Conservation (phyloP, 2,888 invertebrate genomes). For the Zaprionus bogoriensis region DNA sequence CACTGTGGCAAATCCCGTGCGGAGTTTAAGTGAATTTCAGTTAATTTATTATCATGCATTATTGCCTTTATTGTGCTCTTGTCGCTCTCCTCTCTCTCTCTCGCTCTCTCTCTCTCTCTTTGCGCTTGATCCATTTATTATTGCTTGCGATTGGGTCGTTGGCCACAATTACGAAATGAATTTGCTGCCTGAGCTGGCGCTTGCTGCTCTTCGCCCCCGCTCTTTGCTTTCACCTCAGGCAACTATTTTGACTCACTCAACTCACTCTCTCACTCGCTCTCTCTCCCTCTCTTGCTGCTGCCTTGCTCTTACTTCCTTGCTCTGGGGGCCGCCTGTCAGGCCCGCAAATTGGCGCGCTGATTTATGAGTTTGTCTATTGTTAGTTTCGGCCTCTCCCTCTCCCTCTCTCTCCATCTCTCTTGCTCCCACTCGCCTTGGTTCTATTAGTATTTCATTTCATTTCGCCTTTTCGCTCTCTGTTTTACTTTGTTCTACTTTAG, state of each 20-base stretch:
- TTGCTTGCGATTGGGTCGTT: constrained; percentile 72
- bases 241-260: not conserved
- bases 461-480: constrained; percentile 48
- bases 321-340: constrained; percentile 60
- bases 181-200: constrained; percentile 60
- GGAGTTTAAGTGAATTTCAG: constrained; percentile 80
- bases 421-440: constrained; percentile 56
- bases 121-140: constrained; percentile 52
- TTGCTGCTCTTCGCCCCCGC: not conserved
- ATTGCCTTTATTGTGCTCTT: constrained; percentile 65
- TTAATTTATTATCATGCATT: constrained; percentile 82
- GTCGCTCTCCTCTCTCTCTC: constrained; percentile 15
- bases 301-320: not conserved
- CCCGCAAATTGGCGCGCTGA: constrained; percentile 74
- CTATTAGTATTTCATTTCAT: constrained; percentile 76
- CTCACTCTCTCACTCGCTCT: not conserved
- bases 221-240: not conserved
- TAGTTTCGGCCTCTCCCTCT: constrained; percentile 29
- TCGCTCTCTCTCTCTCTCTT: constrained; percentile 2
- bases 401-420: not conserved
- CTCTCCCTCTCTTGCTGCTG: not conserved
- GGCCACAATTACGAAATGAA: constrained; percentile 81
- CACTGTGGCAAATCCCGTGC: constrained; percentile 31
- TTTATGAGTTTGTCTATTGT: constrained; percentile 73
- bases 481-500: constrained; percentile 68